Evolutionary conservation across 2,797 vertebrate genomes (phyloP), one percentile per base, ranked within the genome.

Genomic region (Enteromius treurensis): DNA sequence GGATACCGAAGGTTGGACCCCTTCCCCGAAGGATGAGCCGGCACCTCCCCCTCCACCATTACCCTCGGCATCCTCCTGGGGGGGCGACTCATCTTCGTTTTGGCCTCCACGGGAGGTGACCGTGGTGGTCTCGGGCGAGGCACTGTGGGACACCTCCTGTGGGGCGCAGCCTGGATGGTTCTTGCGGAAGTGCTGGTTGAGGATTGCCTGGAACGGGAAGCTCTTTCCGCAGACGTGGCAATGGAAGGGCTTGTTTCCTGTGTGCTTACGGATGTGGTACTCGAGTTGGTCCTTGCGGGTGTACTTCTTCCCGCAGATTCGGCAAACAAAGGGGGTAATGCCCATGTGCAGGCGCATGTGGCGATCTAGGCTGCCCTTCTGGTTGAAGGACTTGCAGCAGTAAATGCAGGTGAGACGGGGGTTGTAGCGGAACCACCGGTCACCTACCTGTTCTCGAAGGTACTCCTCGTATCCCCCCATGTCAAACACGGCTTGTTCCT

Each of bases 161-260:
- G 97, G 96, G 81, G 97, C 87, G 26, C 96, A 98, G 91, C 97
- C 97, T 0, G 98, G 98, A 89, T 99, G 98, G 93, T 99, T 99
- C 92, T 99, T 99, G 85, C 97, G 97, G 96, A 99, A 97, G 95
- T 99, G 98, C 95, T 99, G 98, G 95, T 99, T 99, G 89, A 99
- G 96, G 94, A 99, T 99, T 90, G 98, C 98, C 95, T 99, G 98
- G 94, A 99, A 99, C 81, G 98, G 98, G 92, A 99, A 99, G 92
- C 98, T 99, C 90, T 99, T 99, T 49, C 97, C 97, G 0, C 98
- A 99, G 58, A 99, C 97, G 0, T 98, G 97, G 91, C 98, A 99
- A 90, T 98, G 97, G 88, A 99, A 99, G 87, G 98, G 98, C 92
- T 99, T 99, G 95, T 99, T 99, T 88, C 98, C 98, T 0, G 98